Evolutionary conservation across 2,888 invertebrate species (phyloP), one percentile per base, ranked within the genome.

Genomic region (Cryptosula pallasiana): DNA sequence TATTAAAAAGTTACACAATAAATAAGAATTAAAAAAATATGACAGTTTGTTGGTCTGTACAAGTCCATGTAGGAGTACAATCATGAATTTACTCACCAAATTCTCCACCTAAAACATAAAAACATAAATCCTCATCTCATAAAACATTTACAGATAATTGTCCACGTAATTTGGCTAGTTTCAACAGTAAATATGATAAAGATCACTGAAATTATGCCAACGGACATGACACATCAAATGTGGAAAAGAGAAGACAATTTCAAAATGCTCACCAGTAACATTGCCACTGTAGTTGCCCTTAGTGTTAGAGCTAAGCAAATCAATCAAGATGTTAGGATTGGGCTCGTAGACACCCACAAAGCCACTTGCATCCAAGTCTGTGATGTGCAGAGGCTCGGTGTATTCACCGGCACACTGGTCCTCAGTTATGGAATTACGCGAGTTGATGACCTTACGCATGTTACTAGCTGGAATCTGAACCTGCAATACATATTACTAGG

Each of bases 321-420:
- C 45, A 3, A 75, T 57, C 3, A 81, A 73, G 75, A 73, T 72
- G 9, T 63, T 34, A 0, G 79, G 75, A 34, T 81, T 78, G 2
- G 80, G 78, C 20, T 79, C 73, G 73, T 83, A 83, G 5, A 78
- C 79, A 2, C 83, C 83, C n/a, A 81, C 70, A 76, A 82, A 80
- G 13, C 81, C 81, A 1, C 71, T 63, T 0, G 72, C 57, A 3
- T 75, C 76, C 75, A 76, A 75, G 57, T 79, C 77, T 20, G 77
- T 72, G 20, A 82, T 36, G 69, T 75, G 74, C 34, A 81, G 75
- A 0, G 77, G 71, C 32, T 71, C 69, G 0, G 77, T 75, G 0
- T 75, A 72, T 35, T 73, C 75, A 55, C 79, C 80, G 1, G 72
- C 73, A 74, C 82, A 82, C 72, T 78, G 78, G 35, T 79, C 78